Evolutionary conservation across 2,113 vertebrate species (phyloP), one percentile per base, ranked within the genome.

Genomic region (Lasiurus cinereus): DNA sequence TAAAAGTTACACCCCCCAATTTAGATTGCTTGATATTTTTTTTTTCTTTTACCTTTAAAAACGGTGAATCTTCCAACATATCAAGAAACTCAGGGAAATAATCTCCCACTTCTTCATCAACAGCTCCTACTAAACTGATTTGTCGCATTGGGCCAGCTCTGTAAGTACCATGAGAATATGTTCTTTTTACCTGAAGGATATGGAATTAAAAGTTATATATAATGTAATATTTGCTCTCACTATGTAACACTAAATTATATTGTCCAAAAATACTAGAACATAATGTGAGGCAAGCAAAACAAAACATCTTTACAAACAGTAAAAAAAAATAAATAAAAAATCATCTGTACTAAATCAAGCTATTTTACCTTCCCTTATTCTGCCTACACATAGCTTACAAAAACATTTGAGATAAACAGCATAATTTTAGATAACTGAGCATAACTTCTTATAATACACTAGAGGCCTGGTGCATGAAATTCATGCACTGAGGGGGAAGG

Each of bases 101-200:
- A 98, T 99, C 98, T 59, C 99, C 99, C 87, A 99, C 99, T 98
- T 99, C 99, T 97, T 99, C 99, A 96, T 99, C 99, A 97, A 99
- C 99, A 16, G 99, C 99, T 97, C 99, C 99, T 98, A 99, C 99
- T 98, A 99, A 98, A 98, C 99, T 99, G 98, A 99, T 99, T 96
- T 99, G 99, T 96, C 99, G 98, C 99, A 99, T 99, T 67, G 99
- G 99, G 48, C 99, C 99, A 72, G 99, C 99, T 98, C 99, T 98
- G 97, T 99, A 99, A 9, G 99, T 99, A 96, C 99, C 99, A 67
- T 99, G 99, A 96, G 99, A 99, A 98, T 99, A 99, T 8, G 99
- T 99, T 98, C 98, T 99, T 98, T 99, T 99, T 98, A 99, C 99
- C 99, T 99, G 97, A 96, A 97, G 96, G 82, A 80, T 97, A 97